A percentile compares a stretch with the other conserved stretches of the same genome.
phyloP scores from a whole-genome alignment of 2,797 vertebrate genomes.

The Percopsis omiscomaycus region DNA sequence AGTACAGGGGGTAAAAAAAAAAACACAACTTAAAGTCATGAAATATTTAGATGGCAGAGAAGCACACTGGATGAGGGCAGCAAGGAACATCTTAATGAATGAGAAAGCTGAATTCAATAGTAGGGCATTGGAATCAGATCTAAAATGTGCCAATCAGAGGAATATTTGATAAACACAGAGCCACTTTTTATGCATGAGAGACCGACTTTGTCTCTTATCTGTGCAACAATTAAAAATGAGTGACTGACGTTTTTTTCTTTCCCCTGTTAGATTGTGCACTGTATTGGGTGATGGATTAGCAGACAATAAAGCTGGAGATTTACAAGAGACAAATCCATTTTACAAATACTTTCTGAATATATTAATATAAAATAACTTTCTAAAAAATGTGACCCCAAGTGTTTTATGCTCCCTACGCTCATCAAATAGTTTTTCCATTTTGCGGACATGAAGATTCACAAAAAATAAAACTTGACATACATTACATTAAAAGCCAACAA shows the following conservation, averaged over 20 bases:
- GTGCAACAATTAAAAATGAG: constrained; percentile 38
- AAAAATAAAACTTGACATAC: too few relatives aligned
- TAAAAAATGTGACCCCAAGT: neutral
- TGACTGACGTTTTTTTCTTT: constrained; percentile 15
- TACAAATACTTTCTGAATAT: constrained; percentile 1
- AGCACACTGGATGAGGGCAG: constrained; percentile 65
- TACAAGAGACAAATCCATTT: neutral
- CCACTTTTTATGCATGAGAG: constrained; percentile 38
- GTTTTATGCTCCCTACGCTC: constrained; percentile 26
- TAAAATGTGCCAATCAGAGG: constrained; percentile 5
- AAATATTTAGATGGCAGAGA: constrained; percentile 81
- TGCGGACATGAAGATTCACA: too few relatives aligned
- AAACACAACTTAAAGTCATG: constrained; percentile 80
- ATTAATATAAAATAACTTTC: too few relatives aligned
- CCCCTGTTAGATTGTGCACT: constrained; percentile 21
- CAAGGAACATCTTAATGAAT: constrained; percentile 70
- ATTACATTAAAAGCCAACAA: too few relatives aligned
- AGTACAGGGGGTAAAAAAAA: constrained; percentile 70
- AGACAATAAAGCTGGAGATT: neutral
- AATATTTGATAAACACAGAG: constrained; percentile 58
- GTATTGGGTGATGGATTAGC: neutral
- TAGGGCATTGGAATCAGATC: constrained; percentile 45
- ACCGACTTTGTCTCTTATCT: constrained; percentile 15
- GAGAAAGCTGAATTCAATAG: constrained; percentile 64
- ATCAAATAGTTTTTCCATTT: too few relatives aligned